Percentiles rank a stretch among this genome's conserved stretches.
phyloP scores from a whole-genome alignment of 2,888 invertebrate species.

The Drosophila trichaetosa region DNA sequence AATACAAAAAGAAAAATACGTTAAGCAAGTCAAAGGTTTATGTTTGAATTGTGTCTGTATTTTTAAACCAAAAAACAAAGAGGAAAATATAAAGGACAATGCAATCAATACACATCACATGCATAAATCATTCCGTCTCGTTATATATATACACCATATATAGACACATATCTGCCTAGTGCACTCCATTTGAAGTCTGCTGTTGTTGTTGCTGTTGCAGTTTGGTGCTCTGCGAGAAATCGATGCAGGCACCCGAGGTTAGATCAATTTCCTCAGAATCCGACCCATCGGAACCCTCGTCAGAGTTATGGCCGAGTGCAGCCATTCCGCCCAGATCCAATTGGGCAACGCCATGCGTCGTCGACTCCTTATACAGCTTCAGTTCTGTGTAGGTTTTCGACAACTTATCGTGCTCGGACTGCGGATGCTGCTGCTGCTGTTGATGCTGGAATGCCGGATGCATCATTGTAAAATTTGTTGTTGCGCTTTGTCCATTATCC shows the following conservation, averaged over 20 bases:
- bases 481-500: constrained; percentile 48
- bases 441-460: constrained; percentile 84
- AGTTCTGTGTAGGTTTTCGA: constrained; percentile 84
- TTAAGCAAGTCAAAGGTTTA: not conserved
- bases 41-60: constrained; percentile 47
- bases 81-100: constrained; percentile 38
- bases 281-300: constrained; percentile 83
- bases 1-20: constrained; percentile 5
- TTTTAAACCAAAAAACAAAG: constrained; percentile 49
- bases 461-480: constrained; percentile 83
- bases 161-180: constrained; percentile 28
- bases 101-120: constrained; percentile 37
- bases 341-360: constrained; percentile 58
- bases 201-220: constrained; percentile 57
- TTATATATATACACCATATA: constrained; percentile 27
- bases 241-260: constrained; percentile 85
- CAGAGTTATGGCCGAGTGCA: constrained; percentile 76
- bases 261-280: constrained; percentile 85
- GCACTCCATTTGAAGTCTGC: constrained; percentile 54
- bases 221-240: constrained; percentile 84
- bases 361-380: constrained; percentile 83
- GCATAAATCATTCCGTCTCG: constrained; percentile 29
- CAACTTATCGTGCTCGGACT: constrained; percentile 57
- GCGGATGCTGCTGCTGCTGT: constrained; percentile 73
- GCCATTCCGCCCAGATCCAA: constrained; percentile 71